Evolutionary conservation across 64 coral and sea anemone genomes (phyloP).

Genomic region (Astreopora myriophthalma): DNA sequence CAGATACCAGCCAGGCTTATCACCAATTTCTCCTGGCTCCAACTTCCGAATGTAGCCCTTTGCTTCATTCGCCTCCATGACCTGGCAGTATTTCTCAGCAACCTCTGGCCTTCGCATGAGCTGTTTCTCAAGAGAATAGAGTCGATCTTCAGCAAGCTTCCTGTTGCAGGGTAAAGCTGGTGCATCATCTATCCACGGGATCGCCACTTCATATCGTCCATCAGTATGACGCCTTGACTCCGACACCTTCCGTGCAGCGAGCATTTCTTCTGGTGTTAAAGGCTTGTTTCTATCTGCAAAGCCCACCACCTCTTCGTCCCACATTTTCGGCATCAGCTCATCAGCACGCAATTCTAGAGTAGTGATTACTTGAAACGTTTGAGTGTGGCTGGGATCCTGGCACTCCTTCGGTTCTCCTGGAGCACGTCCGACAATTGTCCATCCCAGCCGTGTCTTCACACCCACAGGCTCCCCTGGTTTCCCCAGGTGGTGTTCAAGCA

Average conservation of each 20-base stretch:
- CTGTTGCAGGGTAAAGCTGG: constrained; percentile 57
- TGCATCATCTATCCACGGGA: constrained; percentile 53
- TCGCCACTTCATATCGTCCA: constrained; percentile 54
- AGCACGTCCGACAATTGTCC: constrained; percentile 21
- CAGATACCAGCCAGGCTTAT: constrained; percentile 12
- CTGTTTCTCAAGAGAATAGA: constrained; percentile 27
- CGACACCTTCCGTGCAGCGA: constrained; percentile 24
- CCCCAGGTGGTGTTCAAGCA: constrained; percentile 14
- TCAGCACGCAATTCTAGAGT: constrained; percentile 1
- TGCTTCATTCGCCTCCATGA: constrained; percentile 25
- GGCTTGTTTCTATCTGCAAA: neutral
- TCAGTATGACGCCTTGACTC: constrained; percentile 31
- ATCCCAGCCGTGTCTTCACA: constrained; percentile 54
- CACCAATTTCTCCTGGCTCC: neutral
- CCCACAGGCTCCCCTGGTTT: constrained; percentile 37
- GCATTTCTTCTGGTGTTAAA: constrained; percentile 17
- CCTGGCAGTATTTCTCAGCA: constrained; percentile 44
- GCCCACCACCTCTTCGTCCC: constrained; percentile 65
- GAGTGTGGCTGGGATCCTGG: neutral
- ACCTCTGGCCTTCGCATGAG: neutral
- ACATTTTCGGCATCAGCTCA: constrained; percentile 64
- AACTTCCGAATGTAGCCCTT: constrained; percentile 43
- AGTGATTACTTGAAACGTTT: neutral
- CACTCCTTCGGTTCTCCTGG: neutral
- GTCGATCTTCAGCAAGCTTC: constrained; percentile 38